Conservation (phyloP, 2,888 invertebrate genomes). For the Ophion ventricosus region DNA sequence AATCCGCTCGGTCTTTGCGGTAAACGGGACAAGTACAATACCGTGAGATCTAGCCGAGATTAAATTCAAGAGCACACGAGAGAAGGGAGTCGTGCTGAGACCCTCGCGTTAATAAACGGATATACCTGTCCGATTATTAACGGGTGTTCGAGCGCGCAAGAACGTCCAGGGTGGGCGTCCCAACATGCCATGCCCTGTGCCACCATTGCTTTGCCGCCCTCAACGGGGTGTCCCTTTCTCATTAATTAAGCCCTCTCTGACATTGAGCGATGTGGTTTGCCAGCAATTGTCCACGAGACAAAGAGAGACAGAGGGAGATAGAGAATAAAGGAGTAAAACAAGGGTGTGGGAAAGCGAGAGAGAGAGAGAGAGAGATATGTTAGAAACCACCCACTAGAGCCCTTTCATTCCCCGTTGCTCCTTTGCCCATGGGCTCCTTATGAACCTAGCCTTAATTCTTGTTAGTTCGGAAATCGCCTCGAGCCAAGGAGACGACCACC, state of each 20-base stretch:
- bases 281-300: slow-evolving; percentile 52
- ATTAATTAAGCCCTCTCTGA: slow-evolving; percentile 70
- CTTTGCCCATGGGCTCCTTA: slow-evolving; percentile 22
- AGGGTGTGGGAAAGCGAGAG: slow-evolving; percentile 3
- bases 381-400: slow-evolving; percentile 7
- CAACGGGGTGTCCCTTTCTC: slow-evolving; percentile 67
- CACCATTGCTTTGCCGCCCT: slow-evolving; percentile 54
- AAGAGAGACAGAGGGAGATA: slow-evolving; percentile 7
- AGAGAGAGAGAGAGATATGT: slow-evolving; percentile 5
- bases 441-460: slow-evolving; percentile 48
- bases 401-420: slow-evolving; percentile 10
- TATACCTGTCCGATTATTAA: slow-evolving; percentile 70
- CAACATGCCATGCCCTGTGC: slow-evolving; percentile 50
- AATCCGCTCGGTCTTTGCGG: slow-evolving; percentile 30
- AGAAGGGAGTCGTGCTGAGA: slow-evolving; percentile 42
- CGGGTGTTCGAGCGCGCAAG: slow-evolving; percentile 62
- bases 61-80: slow-evolving; percentile 60
- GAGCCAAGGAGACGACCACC: not conserved
- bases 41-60: slow-evolving; percentile 55
- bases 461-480: slow-evolving; percentile 15
- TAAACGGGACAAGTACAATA: slow-evolving; percentile 47
- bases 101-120: slow-evolving; percentile 66
- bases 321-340: not conserved
- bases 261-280: slow-evolving; percentile 71
- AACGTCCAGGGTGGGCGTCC: slow-evolving; percentile 46